A percentile compares a stretch with the other conserved stretches of the same genome.
Evolutionary conservation across 2,113 vertebrate genomes (phyloP).

Genomic region (Cochlearius cochlearius): DNA sequence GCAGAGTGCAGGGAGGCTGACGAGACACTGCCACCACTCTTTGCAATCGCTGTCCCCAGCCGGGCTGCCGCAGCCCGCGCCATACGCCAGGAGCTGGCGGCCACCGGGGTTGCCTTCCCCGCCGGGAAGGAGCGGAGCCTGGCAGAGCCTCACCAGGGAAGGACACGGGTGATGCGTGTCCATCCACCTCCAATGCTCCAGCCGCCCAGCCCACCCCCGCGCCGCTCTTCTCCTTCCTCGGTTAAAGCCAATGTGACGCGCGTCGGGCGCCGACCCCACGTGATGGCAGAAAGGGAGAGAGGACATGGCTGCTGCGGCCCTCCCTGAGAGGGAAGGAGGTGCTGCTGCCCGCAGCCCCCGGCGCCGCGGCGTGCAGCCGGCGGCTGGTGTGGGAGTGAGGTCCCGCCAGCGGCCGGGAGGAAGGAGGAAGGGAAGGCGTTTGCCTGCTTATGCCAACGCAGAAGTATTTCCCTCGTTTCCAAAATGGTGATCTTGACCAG

Average conservation of each 20-base stretch:
- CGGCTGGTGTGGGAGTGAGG: fast-evolving
- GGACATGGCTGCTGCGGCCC: background rate
- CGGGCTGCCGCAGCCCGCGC: background rate
- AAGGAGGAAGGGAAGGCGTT: background rate
- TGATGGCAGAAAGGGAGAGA: background rate
- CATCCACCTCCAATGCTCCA: background rate
- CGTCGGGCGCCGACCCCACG: fast-evolving
- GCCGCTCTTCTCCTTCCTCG: background rate
- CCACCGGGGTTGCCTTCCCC: background rate
- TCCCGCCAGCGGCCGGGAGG: fast-evolving
- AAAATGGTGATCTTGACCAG: background rate
- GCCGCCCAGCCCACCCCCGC: fast-evolving
- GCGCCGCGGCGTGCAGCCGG: fast-evolving
- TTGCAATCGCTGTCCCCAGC: background rate
- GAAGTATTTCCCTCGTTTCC: background rate
- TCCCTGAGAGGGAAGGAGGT: background rate
- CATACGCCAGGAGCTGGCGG: background rate
- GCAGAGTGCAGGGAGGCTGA: background rate
- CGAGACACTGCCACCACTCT: background rate
- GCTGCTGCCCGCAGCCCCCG: background rate
- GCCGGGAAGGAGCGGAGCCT: background rate
- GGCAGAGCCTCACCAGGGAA: background rate
- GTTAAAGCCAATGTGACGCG: background rate
- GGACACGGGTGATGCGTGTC: background rate
- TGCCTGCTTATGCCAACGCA: background rate